Base-by-base conservation (phyloP, 2,797 vertebrate species). In the Pampus argenteus region DNA sequence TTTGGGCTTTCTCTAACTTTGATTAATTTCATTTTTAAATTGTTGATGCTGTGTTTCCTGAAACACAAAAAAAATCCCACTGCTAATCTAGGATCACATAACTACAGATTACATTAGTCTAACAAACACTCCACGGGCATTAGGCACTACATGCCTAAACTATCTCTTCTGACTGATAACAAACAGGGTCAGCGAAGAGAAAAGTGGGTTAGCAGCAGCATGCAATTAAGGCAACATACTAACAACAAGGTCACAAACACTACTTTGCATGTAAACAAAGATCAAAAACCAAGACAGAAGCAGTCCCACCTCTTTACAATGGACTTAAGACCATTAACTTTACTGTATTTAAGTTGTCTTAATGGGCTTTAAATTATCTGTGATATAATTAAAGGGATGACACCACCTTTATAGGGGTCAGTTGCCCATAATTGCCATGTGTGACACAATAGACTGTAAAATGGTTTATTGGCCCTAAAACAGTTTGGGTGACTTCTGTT, bases 371-470 rank as follows among this genome's bases (percentile, higher is more conserved):
- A 82, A 92, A 82, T 81, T 66, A 51, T 14, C n/a, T 66, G 48
- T 64, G 66, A 74, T 75, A 74, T 75, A 85, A 91, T 86, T 79
- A 86, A 79, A 85, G 56, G 66, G 69, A 82, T 69, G 54, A 79
- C 28, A 40, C 72, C 81, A 81, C 84, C 78, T 89, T 90, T 87
- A 88, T 87, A n/a, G 77, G 65, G 87, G 82, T 91, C 86, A 90
- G 84, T 68, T 68, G 50, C 48, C 88, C 86, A 74, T 85, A 77
- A 88, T 70, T 73, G 79, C 59, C 71, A 56, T 50, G 71, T 66
- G 72, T 66, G 83, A 86, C 87, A 82, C 58, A 42, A 56, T 18
- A 79, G 75, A 66, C 70, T 79, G 70, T 81, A 75, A 86, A 90
- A 82, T 11, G 48, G 57, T 79, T 79, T 83, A 85, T 85, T 65